Base-by-base conservation (phyloP, 2,797 vertebrate genomes). In the Eremophila alpestris region DNA sequence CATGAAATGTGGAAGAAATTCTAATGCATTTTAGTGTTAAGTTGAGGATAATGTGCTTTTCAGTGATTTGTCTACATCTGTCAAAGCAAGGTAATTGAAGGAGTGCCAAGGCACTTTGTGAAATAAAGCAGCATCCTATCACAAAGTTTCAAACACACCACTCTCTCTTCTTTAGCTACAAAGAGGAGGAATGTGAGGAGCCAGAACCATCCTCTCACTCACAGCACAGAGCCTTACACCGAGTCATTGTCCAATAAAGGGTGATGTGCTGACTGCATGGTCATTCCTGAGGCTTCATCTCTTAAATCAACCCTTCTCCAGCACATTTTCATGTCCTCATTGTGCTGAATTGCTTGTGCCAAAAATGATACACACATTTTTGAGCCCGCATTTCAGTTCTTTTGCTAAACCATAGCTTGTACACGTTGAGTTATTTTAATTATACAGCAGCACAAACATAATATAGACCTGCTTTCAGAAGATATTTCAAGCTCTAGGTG, bases 71-170 rank as follows among this genome's bases (percentile, higher is more conserved):
- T 69, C 70, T 96, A 52, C 83, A 41, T 93, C 78, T 95, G 87
- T 98, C 95, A 97, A 96, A 96, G 87, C 48, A 87, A 97, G 91
- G 86, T 68, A 91, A 90, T 88, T 93, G 97, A 97, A 97, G 92
- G 85, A 90, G 63, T 95, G 95, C 83, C 87, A 83, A 85, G 94
- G 77, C 83, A 64, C 93, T 96, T 96, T 88, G 92, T 87, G 88
- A 74, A 95, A 90, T 84, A 90, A 74, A 93, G 82, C 90, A 91
- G 38, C 30, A 75, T 21, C 34, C 67, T 93, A 82, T 86, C 52
- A 86, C 58, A 83, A 54, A 81, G 27, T 80, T 95, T 95, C 78
- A 87, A 88, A 96, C 75, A 7, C 80, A 75, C 17, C 23, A 21
- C 86, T 96, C 43, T 93, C 76, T 88, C 36, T 63, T 81, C 78